phyloP scores from a whole-genome alignment of 2,113 vertebrate genomes.

The Anser brachyrhynchus region DNA sequence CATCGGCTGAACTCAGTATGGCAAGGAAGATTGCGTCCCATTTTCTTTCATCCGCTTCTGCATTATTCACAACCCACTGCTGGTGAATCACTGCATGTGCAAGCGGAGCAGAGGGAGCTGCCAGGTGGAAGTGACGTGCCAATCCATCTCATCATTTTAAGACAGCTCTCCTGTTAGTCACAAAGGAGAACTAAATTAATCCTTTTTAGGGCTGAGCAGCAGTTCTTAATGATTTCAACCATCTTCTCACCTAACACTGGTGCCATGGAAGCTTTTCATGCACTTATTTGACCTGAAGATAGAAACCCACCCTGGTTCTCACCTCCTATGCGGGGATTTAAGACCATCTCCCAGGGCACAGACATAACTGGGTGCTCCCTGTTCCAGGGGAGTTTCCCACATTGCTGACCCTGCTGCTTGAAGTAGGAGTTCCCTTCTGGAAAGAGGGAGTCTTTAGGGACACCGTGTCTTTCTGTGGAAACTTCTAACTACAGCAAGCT shows the following conservation, averaged over 20 bases:
- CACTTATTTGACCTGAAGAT: neutral
- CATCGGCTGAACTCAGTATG: neutral
- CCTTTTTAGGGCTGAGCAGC: neutral
- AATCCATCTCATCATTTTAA: neutral
- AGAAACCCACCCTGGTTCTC: neutral
- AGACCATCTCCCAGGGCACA: neutral
- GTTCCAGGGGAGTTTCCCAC: neutral
- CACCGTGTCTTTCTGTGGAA: neutral
- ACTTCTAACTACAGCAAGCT: neutral
- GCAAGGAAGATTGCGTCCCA: neutral
- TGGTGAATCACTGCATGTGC: constrained; percentile 65
- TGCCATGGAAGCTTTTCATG: neutral
- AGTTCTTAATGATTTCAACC: neutral
- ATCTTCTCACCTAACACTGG: neutral
- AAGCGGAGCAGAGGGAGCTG: constrained; percentile 34
- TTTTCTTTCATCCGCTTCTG: neutral
- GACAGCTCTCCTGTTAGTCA: constrained; percentile 54
- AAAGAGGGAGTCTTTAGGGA: neutral
- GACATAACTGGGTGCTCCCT: neutral
- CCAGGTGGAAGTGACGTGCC: constrained; percentile 43
- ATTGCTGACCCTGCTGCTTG: neutral
- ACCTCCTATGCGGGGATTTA: fast-evolving
- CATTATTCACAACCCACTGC: constrained; percentile 61
- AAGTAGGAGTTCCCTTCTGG: neutral
- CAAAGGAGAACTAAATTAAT: neutral